Conservation (phyloP, 1,140 invertebrate species). For the Diabrotica undecimpunctata region DNA sequence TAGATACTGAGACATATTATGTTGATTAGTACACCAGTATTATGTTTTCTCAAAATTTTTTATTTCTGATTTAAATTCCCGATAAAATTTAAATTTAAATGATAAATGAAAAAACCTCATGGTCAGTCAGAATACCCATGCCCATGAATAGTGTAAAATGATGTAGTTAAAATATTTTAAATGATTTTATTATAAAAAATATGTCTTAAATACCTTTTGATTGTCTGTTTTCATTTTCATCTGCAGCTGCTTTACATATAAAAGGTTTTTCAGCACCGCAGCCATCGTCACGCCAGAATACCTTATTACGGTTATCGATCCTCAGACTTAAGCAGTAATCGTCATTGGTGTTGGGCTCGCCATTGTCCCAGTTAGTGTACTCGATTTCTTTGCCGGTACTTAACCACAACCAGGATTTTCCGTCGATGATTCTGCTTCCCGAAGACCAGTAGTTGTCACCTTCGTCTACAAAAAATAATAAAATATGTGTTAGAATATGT, state of each 20-base stretch:
- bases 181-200: not conserved
- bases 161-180: not conserved
- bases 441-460: slow-evolving; percentile 8
- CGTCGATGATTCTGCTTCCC: slow-evolving; percentile 10
- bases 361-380: slow-evolving; percentile 8
- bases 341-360: slow-evolving; percentile 3
- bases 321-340: not conserved
- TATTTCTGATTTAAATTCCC: too few relatives aligned
- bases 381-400: slow-evolving; percentile 1
- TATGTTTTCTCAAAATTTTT: too few relatives aligned
- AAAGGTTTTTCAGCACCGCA: slow-evolving; percentile 2
- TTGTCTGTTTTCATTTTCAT: not conserved
- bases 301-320: not conserved
- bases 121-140: too few relatives aligned
- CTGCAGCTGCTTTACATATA: slow-evolving; percentile 6
- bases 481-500: too few relatives aligned
- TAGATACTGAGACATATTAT: too few relatives aligned
- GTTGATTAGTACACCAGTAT: too few relatives aligned
- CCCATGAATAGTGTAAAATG: too few relatives aligned
- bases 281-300: slow-evolving; percentile 6
- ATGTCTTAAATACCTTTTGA: not conserved
- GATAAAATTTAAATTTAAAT: too few relatives aligned
- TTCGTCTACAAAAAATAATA: slow-evolving; percentile 2
- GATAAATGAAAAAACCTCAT: too few relatives aligned
- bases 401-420: slow-evolving; percentile 13